phyloP scores from a whole-genome alignment of 2,888 invertebrate species.

The Barypeithes pellucidus region DNA sequence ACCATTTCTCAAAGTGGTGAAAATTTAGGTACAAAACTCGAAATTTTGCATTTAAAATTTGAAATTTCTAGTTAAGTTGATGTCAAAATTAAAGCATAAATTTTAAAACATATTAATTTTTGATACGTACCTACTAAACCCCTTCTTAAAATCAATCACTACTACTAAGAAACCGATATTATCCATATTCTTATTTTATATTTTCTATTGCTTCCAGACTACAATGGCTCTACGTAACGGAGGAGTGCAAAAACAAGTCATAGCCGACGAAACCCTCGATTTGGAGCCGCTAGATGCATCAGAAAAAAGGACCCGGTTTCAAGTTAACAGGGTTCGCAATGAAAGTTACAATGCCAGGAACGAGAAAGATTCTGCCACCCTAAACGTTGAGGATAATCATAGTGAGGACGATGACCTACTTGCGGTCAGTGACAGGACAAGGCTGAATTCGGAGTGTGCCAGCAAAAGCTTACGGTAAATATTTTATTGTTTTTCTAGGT shows the following conservation, averaged over 20 bases:
- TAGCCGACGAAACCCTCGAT: slow-evolving; percentile 55
- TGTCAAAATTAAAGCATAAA: too few relatives aligned
- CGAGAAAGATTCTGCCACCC: slow-evolving; percentile 57
- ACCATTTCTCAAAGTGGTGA: too few relatives aligned
- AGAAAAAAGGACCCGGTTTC: slow-evolving; percentile 74
- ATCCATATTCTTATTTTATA: background rate
- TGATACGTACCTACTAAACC: too few relatives aligned
- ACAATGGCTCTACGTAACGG: slow-evolving; percentile 15
- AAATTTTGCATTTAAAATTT: too few relatives aligned
- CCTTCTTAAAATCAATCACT: too few relatives aligned
- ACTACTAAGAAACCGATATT: too few relatives aligned
- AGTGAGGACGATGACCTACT: slow-evolving; percentile 71
- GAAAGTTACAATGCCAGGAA: slow-evolving; percentile 67
- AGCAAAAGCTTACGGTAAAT: slow-evolving; percentile 82
- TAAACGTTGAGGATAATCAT: slow-evolving; percentile 63
- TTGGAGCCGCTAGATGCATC: slow-evolving; percentile 61
- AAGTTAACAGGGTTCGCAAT: slow-evolving; percentile 76
- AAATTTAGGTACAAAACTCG: too few relatives aligned
- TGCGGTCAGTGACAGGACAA: slow-evolving; percentile 70
- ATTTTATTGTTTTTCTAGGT: background rate
- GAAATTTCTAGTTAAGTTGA: too few relatives aligned
- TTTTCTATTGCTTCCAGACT: slow-evolving; percentile 8
- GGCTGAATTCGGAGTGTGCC: slow-evolving; percentile 74
- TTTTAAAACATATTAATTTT: too few relatives aligned
- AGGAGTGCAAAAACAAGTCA: slow-evolving; percentile 8